Evolutionary conservation across 2,113 vertebrate genomes (phyloP), one percentile per base, ranked within the genome.

Genomic region (Melanocharis versteri): DNA sequence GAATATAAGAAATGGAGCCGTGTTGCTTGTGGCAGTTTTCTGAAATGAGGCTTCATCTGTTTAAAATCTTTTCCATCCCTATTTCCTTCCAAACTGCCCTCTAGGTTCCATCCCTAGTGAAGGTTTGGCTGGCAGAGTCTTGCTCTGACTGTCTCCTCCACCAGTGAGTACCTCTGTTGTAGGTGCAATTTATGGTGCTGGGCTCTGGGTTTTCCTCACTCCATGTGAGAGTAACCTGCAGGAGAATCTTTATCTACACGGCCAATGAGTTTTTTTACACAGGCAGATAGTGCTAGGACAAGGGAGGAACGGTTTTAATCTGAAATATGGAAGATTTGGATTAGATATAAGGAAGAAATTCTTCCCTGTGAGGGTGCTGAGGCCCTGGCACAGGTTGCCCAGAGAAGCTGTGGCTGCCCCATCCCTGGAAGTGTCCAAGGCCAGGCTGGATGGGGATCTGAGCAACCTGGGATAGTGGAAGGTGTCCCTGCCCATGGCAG

Each of bases 371-470:
- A 39, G 20, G 45, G 27, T n/a, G 13, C 0, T 6, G 23, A 60
- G 60, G 28, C 19, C 10, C 37, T 45, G 60, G 33, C 27, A 66
- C 15, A 58, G 19, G 33, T 0, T 58, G 4, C 9, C 45, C 45
- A 45, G 53, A 30, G 39, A 45, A 75, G 19, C 3, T 48, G 42
- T 18, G 42, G 35, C 20, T 82, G 13, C 16, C 16, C 0, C 61
- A 30, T 68, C 13, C 45, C 45, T 68, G 61, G 19, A 30, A 53
- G 21, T 26, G 28, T 12, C 0, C 44, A 51, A 58, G 23, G 15
- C 5, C 37, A 20, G 44, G 5, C 0, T 60, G 69, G 39, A 58
- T 0, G 0, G 13, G 3, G 23, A 0, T 58, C 5, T 10, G 45
- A 66, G 33, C 13, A 66, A 2, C 20, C 28, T 40, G 39, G 24